A percentile compares a stretch with the other conserved stretches of the same genome.
Evolutionary conservation across 2,888 invertebrate genomes (phyloP).

Genomic region (Bombylius major): DNA sequence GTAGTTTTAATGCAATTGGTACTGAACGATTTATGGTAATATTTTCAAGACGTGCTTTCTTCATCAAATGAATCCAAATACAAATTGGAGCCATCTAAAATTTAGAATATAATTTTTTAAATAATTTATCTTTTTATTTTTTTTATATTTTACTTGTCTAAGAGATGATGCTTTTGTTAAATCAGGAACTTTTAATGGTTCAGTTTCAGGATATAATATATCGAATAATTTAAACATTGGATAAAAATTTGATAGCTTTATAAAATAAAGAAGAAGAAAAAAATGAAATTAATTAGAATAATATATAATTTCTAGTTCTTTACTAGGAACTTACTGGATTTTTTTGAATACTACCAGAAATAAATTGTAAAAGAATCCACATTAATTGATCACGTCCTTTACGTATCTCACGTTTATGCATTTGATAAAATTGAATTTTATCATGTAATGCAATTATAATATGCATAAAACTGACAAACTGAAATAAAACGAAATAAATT

Average conservation of each 20-base stretch:
- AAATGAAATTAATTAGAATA: background rate
- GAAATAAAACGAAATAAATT: slow-evolving; percentile 88
- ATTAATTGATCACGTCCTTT: slow-evolving; percentile 95
- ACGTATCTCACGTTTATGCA: slow-evolving; percentile 55
- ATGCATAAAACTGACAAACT: slow-evolving; percentile 86
- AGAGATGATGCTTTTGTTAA: slow-evolving; percentile 62
- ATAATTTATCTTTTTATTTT: background rate
- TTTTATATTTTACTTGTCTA: slow-evolving; percentile 21
- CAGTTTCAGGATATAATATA: slow-evolving; percentile 82
- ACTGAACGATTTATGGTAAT: slow-evolving; percentile 63
- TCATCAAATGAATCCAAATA: slow-evolving; percentile 92
- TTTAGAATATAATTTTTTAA: background rate
- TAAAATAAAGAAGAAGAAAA: slow-evolving; percentile 20
- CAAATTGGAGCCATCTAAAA: slow-evolving; percentile 76
- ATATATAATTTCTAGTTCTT: background rate
- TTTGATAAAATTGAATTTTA: slow-evolving; percentile 32
- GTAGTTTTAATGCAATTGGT: slow-evolving; percentile 68
- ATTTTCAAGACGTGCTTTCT: slow-evolving; percentile 82
- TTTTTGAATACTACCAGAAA: slow-evolving; percentile 91
- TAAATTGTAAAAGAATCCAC: slow-evolving; percentile 96
- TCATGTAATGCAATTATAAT: slow-evolving; percentile 82
- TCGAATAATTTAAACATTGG: slow-evolving; percentile 86
- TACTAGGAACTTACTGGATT: slow-evolving; percentile 58
- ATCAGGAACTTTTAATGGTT: slow-evolving; percentile 80
- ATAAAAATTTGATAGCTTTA: slow-evolving; percentile 64